These are phyloP conservation scores for Thalassophryne amazonica DNA, from an alignment of 2,797 vertebrate genomes.

Conservation along the genomic window DNA sequence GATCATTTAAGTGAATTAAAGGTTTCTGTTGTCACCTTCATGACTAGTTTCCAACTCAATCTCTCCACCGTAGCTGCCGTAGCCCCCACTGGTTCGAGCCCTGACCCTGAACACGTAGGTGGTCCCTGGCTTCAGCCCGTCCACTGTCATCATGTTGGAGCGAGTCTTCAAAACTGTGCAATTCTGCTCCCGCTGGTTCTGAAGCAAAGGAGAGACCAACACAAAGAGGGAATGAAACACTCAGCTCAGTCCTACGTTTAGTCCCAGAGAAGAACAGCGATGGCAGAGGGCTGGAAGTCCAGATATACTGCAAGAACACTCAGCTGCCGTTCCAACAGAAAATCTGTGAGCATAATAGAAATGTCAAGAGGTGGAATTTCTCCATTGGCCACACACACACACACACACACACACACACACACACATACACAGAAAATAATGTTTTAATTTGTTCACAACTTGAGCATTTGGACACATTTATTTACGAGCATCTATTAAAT, in stretches of 20 bases:
- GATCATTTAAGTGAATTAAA: background rate
- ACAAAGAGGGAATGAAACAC: conserved; percentile 2
- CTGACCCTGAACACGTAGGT: conserved; percentile 84
- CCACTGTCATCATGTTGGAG: conserved; percentile 84
- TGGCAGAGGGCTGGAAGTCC: background rate
- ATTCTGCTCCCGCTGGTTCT: conserved; percentile 87
- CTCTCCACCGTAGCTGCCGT: conserved; percentile 83
- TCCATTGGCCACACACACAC: conserved; percentile 25
- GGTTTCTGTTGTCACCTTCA: conserved; percentile 65
- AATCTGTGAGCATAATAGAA: conserved; percentile 39
- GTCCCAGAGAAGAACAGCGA: conserved; percentile 2
- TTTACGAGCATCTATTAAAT: conserved; percentile 51
- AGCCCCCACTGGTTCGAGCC: conserved; percentile 80
- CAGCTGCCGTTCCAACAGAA: conserved; percentile 3
- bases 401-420: too few relatives aligned
- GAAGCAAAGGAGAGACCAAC: background rate
- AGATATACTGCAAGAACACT: conserved; percentile 9
- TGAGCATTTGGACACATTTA: conserved; percentile 47
- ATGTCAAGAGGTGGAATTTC: conserved; percentile 37
- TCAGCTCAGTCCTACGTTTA: background rate
- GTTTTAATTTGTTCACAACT: conserved; percentile 53
- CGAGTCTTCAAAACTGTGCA: conserved; percentile 84
- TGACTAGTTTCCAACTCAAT: conserved; percentile 86
- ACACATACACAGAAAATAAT: too few relatives aligned
- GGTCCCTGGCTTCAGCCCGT: conserved; percentile 83